These are phyloP conservation scores for Helicorthomorpha holstii DNA, from an alignment of 1,140 invertebrate species.

Conservation along the genomic window DNA sequence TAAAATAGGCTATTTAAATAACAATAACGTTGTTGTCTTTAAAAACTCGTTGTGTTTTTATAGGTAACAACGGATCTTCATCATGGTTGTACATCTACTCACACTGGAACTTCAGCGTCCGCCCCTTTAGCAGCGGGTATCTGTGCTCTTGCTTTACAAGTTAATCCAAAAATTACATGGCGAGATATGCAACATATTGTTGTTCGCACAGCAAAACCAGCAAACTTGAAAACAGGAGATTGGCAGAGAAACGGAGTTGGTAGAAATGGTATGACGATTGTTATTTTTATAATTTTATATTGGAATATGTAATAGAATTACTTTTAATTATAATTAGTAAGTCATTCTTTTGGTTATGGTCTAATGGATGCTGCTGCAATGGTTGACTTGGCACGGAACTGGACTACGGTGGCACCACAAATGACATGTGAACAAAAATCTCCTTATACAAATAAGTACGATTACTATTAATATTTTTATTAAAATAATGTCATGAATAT, in stretches of 20 bases:
- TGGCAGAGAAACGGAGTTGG: conserved; percentile 86
- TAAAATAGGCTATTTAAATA: not conserved
- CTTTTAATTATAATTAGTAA: conserved; percentile 35
- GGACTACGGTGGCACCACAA: conserved; percentile 87
- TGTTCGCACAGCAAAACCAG: conserved; percentile 68
- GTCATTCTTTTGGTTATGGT: conserved; percentile 94
- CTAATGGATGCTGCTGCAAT: conserved; percentile 92
- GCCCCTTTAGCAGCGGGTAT: conserved; percentile 91
- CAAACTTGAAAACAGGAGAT: conserved; percentile 40
- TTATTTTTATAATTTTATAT: not conserved
- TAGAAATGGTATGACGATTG: conserved; percentile 44
- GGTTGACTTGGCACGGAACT: conserved; percentile 76
- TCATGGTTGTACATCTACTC: conserved; percentile 38
- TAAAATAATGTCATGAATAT: too few relatives aligned
- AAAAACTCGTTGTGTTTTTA: not conserved
- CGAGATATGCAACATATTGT: conserved; percentile 96
- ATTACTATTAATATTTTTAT: conserved; percentile 44
- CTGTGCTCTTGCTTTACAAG: conserved; percentile 80
- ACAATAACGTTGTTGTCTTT: not conserved
- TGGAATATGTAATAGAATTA: not conserved
- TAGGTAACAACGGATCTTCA: conserved; percentile 85
- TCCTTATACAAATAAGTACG: conserved; percentile 52
- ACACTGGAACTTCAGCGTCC: conserved; percentile 69
- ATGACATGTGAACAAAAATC: conserved; percentile 87
- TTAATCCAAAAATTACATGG: conserved; percentile 86